Conservation (phyloP, 2,797 vertebrate species). For the Falco novaeseelandiae region DNA sequence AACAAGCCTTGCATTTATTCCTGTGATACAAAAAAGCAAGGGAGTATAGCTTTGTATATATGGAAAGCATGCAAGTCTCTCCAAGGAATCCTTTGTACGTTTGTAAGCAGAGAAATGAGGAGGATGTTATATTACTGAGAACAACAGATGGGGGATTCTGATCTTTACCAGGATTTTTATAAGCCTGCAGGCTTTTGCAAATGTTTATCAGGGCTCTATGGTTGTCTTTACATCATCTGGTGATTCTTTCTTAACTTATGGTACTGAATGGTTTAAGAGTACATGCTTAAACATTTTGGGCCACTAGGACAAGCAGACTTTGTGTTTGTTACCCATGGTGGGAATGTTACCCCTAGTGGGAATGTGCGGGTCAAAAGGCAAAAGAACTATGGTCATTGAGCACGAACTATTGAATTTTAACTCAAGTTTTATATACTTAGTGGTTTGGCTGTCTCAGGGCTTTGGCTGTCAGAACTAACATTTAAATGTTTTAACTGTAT, state of each 20-base stretch:
- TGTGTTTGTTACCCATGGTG: neutral
- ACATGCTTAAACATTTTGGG: neutral
- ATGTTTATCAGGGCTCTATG: neutral
- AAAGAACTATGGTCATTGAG: neutral
- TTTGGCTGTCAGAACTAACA: neutral
- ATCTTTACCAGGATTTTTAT: neutral
- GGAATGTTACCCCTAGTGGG: neutral
- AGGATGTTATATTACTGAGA: neutral
- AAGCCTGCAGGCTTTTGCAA: neutral
- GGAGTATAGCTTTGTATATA: neutral
- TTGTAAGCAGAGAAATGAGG: neutral
- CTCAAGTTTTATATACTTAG: neutral
- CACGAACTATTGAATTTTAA: neutral
- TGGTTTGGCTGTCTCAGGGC: neutral
- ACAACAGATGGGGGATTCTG: neutral
- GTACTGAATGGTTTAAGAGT: neutral
- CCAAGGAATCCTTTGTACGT: neutral
- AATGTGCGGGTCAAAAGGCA: neutral
- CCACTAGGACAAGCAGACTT: neutral
- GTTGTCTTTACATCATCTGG: neutral
- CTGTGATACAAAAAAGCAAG: neutral
- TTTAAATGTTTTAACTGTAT: neutral
- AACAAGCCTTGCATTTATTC: neutral
- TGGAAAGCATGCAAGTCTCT: neutral
- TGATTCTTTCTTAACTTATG: neutral